Evolutionary conservation across 2,888 invertebrate species (phyloP).

Genomic region (Acleris literana): DNA sequence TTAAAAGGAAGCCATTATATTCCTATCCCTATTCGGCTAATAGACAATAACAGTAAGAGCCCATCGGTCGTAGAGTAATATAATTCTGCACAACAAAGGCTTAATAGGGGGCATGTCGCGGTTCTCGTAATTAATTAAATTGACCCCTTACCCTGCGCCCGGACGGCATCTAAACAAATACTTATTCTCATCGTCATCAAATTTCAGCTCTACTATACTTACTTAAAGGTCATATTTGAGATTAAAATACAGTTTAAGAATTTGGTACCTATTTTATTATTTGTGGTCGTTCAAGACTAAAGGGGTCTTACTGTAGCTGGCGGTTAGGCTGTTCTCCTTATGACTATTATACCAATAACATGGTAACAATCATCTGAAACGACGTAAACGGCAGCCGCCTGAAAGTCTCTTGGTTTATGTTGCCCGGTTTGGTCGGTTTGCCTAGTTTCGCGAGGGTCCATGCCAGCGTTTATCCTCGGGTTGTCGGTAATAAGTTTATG

Average conservation of each 20-base stretch:
- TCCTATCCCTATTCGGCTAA: conserved; percentile 42
- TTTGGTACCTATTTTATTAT: conserved; percentile 68
- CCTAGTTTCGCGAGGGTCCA: conserved; percentile 63
- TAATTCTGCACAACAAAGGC: conserved; percentile 66
- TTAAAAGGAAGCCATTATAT: conserved; percentile 3
- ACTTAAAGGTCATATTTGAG: conserved; percentile 50
- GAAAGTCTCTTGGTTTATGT: no score
- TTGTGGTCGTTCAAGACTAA: conserved; percentile 16
- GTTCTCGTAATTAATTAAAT: conserved; percentile 74
- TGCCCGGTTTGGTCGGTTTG: conserved; percentile 48
- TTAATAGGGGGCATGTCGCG: conserved; percentile 71
- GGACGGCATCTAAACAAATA: conserved; percentile 51
- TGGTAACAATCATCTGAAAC: no score
- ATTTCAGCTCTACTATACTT: conserved; percentile 54
- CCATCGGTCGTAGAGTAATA: conserved; percentile 53
- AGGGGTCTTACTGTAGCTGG: no score
- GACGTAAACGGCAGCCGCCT: no score
- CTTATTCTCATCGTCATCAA: conserved; percentile 45
- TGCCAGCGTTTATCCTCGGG: conserved; percentile 57
- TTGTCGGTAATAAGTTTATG: conserved; percentile 55
- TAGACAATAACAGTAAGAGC: conserved; percentile 56
- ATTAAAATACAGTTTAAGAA: conserved; percentile 51
- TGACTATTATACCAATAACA: no score
- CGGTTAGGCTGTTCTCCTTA: no score
- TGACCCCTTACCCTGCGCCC: conserved; percentile 67